These are phyloP conservation scores for Colostygia pectinataria DNA, from an alignment of 2,888 invertebrate genomes.

Conservation along the genomic window DNA sequence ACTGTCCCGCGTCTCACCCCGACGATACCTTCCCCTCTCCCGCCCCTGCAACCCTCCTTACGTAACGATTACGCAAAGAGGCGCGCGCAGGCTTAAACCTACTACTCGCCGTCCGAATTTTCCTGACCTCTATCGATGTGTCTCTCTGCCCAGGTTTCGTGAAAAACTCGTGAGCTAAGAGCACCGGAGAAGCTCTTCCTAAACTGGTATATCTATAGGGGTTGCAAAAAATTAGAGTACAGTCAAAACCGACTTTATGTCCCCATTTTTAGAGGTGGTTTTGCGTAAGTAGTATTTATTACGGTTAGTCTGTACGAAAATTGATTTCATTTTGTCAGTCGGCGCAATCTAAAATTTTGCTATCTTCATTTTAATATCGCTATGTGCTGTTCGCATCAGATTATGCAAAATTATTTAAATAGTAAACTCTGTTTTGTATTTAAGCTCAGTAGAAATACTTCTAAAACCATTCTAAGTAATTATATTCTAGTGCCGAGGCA, in stretches of 20 bases:
- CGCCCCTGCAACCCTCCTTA: constrained; percentile 69
- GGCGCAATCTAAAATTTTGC: constrained; percentile 41
- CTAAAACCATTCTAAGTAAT: too few species aligned
- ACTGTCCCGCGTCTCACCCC: constrained; percentile 35
- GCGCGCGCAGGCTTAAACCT: constrained; percentile 71
- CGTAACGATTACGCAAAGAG: constrained; percentile 76
- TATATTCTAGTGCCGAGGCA: too few species aligned
- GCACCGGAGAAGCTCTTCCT: constrained; percentile 40
- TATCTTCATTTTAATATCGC: constrained; percentile 16
- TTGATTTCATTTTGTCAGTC: constrained; percentile 47
- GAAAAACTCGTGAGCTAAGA: constrained; percentile 7
- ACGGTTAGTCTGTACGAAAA: constrained; percentile 46
- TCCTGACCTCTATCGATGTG: constrained; percentile 36
- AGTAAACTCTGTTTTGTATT: neutral
- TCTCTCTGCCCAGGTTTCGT: constrained; percentile 4
- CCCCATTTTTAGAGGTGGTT: constrained; percentile 22
- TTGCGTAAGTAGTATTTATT: constrained; percentile 29
- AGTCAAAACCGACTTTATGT: constrained; percentile 11
- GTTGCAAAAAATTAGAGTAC: constrained; percentile 37
- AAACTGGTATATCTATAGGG: constrained; percentile 39
- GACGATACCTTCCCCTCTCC: constrained; percentile 41
- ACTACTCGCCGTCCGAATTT: constrained; percentile 43
- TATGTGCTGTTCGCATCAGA: constrained; percentile 5
- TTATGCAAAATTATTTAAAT: neutral
- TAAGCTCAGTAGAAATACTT: too few species aligned